phyloP scores from a whole-genome alignment of 1,140 invertebrate species.

The Babylonia areolata region DNA sequence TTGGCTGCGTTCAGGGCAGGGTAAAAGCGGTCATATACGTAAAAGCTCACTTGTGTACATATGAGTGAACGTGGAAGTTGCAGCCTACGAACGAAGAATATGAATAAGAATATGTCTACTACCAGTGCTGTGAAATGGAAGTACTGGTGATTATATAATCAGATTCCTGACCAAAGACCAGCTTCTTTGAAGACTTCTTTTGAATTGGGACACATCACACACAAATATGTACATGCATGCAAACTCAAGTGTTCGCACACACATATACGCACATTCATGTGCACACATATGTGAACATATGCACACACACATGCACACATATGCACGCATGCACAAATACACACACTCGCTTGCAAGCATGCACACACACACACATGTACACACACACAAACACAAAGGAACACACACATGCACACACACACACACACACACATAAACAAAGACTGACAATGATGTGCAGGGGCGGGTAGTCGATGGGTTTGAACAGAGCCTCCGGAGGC shows the following conservation, averaged over 20 bases:
- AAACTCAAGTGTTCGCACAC: not conserved
- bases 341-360: not conserved
- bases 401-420: not conserved
- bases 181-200: no score
- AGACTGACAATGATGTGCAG: conserved; percentile 75
- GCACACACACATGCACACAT: not conserved
- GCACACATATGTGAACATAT: not conserved
- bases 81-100: no score
- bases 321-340: not conserved
- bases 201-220: not conserved
- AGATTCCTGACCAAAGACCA: no score
- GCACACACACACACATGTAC: not conserved
- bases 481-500: conserved; percentile 70
- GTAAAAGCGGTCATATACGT: no score
- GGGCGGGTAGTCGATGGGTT: conserved; percentile 73
- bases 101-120: no score
- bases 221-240: not conserved
- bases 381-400: not conserved
- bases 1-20: no score
- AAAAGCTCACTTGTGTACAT: no score
- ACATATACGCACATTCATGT: not conserved
- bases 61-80: no score
- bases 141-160: no score
- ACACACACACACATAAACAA: not conserved
- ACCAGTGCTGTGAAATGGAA: no score